Evolutionary conservation across 2,797 vertebrate genomes (phyloP).

Genomic region (Chiloscyllium punctatum): DNA sequence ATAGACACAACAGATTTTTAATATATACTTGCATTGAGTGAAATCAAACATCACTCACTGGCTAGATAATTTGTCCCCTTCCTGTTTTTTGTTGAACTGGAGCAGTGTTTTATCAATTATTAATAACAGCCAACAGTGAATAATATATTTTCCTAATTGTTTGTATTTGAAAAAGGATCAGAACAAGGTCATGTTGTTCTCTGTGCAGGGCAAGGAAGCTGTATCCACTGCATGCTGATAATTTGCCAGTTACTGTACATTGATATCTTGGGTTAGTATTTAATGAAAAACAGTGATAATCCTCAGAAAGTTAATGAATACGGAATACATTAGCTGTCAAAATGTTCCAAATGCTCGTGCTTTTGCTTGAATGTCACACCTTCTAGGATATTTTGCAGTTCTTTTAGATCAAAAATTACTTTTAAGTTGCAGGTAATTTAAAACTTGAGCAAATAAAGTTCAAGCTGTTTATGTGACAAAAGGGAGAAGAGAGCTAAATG

Average conservation of each 20-base stretch:
- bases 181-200: not conserved
- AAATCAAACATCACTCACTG: not conserved
- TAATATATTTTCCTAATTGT: not conserved
- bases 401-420: not conserved
- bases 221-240: not conserved
- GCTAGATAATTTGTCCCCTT: not conserved
- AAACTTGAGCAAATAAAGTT: not conserved
- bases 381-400: not conserved
- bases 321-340: not conserved
- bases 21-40: not conserved
- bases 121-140: not conserved
- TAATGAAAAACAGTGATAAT: not conserved
- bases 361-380: not conserved
- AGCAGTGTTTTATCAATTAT: not conserved
- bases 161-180: not conserved
- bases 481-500: conserved; percentile 4
- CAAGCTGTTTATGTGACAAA: not conserved
- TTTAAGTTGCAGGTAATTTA: not conserved
- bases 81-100: not conserved
- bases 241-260: not conserved
- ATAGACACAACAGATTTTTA: not conserved
- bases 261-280: not conserved
- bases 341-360: not conserved
- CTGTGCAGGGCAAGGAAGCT: not conserved
- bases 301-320: not conserved